Evolutionary conservation across 2,113 vertebrate species (phyloP).

Genomic region (Charadrius vociferus): DNA sequence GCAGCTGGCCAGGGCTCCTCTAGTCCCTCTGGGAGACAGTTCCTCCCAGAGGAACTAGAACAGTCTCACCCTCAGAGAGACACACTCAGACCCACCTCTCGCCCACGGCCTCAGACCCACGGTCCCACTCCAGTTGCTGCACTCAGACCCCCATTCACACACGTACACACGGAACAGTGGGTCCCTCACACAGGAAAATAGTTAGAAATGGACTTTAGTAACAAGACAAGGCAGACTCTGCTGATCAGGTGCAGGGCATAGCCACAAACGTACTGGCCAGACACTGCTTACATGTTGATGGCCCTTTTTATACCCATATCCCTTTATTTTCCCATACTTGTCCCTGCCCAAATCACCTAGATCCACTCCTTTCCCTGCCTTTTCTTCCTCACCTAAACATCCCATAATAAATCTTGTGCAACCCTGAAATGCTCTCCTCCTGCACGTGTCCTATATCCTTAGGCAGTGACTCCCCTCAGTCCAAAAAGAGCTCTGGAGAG

Average conservation of each 20-base stretch:
- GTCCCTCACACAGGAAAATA: not conserved
- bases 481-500: not conserved
- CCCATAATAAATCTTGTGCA: not conserved
- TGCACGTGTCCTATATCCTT: not conserved
- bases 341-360: not conserved
- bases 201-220: not conserved
- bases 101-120: not conserved
- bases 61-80: not conserved
- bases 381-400: not conserved
- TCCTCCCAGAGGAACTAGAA: too few species aligned
- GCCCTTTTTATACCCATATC: not conserved
- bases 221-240: not conserved
- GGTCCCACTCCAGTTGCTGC: not conserved
- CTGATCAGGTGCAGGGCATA: not conserved
- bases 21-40: not conserved
- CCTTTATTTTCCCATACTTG: not conserved
- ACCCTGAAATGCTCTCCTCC: not conserved
- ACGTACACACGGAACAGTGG: not conserved
- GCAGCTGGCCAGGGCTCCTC: not conserved
- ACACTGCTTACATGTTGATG: not conserved
- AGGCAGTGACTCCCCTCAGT: not conserved
- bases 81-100: not conserved
- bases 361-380: not conserved
- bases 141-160: not conserved
- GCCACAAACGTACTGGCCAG: not conserved